Evolutionary conservation across 2,113 vertebrate genomes (phyloP).

Genomic region (Azemiops feae): DNA sequence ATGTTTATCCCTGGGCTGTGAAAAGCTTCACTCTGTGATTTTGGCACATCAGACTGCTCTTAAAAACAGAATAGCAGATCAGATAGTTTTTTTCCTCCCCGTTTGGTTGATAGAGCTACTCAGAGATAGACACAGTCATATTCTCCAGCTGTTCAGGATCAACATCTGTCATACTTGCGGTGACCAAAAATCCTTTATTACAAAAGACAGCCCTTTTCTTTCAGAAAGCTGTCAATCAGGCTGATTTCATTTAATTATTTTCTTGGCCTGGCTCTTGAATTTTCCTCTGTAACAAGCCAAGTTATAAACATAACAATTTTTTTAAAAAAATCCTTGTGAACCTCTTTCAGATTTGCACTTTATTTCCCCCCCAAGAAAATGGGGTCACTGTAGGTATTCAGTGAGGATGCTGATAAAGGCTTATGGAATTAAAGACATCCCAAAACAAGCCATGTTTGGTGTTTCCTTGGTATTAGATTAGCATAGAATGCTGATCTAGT

Average conservation of each 20-base stretch:
- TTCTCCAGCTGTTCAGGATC: neutral
- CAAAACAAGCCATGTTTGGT: neutral
- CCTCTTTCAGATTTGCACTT: neutral
- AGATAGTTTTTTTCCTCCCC: rapidly evolving
- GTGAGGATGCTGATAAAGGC: neutral
- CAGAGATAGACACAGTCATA: neutral
- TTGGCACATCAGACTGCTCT: neutral
- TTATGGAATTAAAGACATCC: neutral
- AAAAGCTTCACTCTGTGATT: neutral
- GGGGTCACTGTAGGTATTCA: neutral
- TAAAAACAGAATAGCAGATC: neutral
- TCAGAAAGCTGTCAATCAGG: neutral
- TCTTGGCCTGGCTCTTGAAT: neutral
- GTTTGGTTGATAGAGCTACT: neutral
- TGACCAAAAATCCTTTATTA: neutral
- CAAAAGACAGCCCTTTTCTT: neutral
- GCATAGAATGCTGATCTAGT: neutral
- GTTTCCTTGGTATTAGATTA: neutral
- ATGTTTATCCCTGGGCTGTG: neutral
- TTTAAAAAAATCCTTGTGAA: neutral
- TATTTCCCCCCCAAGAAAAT: neutral
- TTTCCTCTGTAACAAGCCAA: neutral
- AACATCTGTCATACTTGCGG: neutral
- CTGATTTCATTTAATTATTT: neutral
- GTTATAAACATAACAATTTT: neutral